These are phyloP conservation scores for Strigamia crassipes DNA, from an alignment of 2,888 invertebrate genomes.

Conservation along the genomic window DNA sequence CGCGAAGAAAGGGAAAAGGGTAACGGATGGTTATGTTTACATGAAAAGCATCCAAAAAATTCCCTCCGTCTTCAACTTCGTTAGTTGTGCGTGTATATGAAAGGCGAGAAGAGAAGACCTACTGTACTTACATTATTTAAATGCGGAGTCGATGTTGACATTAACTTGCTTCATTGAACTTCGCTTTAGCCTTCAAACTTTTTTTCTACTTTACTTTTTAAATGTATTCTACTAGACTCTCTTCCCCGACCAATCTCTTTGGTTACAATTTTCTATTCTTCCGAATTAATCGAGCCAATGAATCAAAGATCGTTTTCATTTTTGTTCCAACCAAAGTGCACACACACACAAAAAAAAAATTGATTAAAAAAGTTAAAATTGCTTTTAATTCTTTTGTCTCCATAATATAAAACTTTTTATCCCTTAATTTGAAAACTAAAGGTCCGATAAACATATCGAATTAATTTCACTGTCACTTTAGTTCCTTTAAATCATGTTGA, in stretches of 20 bases:
- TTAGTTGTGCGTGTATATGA: neutral
- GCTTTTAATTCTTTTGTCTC: neutral
- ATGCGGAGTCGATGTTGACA: neutral
- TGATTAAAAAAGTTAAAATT: slow-evolving; percentile 1
- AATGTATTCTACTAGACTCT: neutral
- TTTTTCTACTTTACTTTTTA: neutral
- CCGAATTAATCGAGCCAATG: slow-evolving; percentile 14
- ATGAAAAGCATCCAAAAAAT: neutral
- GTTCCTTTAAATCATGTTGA: no score
- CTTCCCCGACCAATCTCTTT: neutral
- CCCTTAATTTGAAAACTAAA: neutral
- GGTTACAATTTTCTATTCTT: neutral
- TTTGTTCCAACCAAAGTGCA: neutral
- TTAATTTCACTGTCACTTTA: no score
- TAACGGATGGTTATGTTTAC: slow-evolving; percentile 7
- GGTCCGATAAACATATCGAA: no score
- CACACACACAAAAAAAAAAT: neutral
- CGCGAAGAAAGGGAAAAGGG: neutral
- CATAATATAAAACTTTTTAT: neutral
- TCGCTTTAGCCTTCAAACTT: neutral
- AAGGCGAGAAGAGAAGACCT: neutral
- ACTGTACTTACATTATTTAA: neutral
- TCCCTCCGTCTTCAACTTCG: neutral
- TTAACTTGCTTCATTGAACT: slow-evolving; percentile 8
- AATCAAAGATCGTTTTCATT: slow-evolving; percentile 25